Evolutionary conservation across 2,888 invertebrate species (phyloP).

Genomic region (Nomada hirtipes): DNA sequence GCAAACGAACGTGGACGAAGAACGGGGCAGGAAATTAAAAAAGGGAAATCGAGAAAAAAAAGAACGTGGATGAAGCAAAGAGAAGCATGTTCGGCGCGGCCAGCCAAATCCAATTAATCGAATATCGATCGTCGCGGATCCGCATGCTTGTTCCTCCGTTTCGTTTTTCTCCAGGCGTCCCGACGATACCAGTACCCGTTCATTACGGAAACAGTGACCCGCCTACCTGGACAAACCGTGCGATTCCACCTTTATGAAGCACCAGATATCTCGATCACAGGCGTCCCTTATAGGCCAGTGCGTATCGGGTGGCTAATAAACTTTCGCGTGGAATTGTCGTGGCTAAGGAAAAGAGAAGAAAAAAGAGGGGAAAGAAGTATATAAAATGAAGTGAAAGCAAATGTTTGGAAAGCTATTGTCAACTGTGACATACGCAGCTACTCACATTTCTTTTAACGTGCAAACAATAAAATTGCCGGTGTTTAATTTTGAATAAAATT

Average conservation of each 20-base stretch:
- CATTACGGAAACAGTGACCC: slow-evolving; percentile 60
- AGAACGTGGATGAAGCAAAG: neutral
- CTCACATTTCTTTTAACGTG: neutral
- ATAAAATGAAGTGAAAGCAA: too few species aligned
- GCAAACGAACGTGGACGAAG: slow-evolving; percentile 14
- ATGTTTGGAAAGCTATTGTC: slow-evolving; percentile 4
- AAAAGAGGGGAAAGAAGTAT: neutral
- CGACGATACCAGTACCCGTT: slow-evolving; percentile 34
- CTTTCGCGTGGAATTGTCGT: slow-evolving; percentile 25
- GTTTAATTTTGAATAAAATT: too few species aligned
- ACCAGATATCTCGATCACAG: slow-evolving; percentile 38
- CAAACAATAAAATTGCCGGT: neutral
- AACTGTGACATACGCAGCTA: neutral
- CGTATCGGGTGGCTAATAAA: slow-evolving; percentile 50
- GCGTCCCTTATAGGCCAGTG: slow-evolving; percentile 49
- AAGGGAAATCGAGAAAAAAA: too few species aligned
- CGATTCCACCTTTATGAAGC: slow-evolving; percentile 46
- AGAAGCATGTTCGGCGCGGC: slow-evolving; percentile 19
- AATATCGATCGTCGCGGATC: slow-evolving; percentile 50
- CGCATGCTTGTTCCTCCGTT: slow-evolving; percentile 18
- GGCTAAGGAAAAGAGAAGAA: neutral
- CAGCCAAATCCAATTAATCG: slow-evolving; percentile 57
- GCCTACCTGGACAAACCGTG: slow-evolving; percentile 55
- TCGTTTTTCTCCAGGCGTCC: slow-evolving; percentile 34
- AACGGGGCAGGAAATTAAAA: neutral